These are phyloP conservation scores for Enteromius treurensis DNA, from an alignment of 2,797 vertebrate species.

Conservation along the genomic window DNA sequence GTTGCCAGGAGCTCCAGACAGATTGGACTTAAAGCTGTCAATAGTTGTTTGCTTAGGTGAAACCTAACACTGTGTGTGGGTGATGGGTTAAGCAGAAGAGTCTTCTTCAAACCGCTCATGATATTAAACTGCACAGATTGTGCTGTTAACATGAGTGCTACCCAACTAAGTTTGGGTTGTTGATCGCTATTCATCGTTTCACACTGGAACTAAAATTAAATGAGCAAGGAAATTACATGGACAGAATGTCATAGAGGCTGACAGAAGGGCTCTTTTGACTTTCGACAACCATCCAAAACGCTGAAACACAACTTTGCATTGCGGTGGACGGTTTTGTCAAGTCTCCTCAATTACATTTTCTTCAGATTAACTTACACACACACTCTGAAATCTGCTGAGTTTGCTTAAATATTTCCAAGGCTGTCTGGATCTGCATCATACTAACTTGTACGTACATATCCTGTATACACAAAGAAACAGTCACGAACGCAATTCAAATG, in stretches of 20 bases:
- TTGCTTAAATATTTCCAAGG: not conserved
- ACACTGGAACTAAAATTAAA: not conserved
- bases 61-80: slow-evolving; percentile 31
- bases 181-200: not conserved
- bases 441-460: not conserved
- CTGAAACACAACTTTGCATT: not conserved
- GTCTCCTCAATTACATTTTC: not conserved
- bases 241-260: not conserved
- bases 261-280: not conserved
- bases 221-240: too few relatives aligned
- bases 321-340: not conserved
- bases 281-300: not conserved
- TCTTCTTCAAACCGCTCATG: not conserved
- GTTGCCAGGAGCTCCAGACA: slow-evolving; percentile 49
- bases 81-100: slow-evolving; percentile 13
- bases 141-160: not conserved
- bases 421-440: not conserved
- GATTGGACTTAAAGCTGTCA: slow-evolving; percentile 38
- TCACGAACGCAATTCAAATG: not conserved
- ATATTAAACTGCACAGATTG: not conserved
- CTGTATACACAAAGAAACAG: not conserved
- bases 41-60: slow-evolving; percentile 32
- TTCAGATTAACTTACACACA: not conserved
- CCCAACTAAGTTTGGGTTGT: not conserved
- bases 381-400: not conserved